Evolutionary conservation across 2,113 vertebrate genomes (phyloP).

Genomic region (Ageneiosus marmoratus): DNA sequence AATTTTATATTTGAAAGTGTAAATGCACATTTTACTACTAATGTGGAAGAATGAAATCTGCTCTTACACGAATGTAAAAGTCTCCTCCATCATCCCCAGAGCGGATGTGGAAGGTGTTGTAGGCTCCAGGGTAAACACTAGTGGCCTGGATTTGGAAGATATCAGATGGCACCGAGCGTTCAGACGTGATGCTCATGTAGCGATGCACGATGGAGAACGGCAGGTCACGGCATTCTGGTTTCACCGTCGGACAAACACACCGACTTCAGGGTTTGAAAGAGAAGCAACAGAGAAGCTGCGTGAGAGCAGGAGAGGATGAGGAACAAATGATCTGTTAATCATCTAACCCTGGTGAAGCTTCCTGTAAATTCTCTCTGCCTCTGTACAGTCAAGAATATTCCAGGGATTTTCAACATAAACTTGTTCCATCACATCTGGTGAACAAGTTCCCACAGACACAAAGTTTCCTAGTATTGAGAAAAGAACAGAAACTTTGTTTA

Average conservation of each 20-base stretch:
- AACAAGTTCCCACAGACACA: not conserved
- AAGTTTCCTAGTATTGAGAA: not conserved
- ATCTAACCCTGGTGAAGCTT: not conserved
- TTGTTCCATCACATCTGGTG: not conserved
- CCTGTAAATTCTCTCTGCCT: not conserved
- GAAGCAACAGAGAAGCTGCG: not conserved
- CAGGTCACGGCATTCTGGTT: conserved; percentile 78
- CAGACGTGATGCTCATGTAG: conserved; percentile 91
- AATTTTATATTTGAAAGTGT: not conserved
- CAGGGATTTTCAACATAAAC: not conserved
- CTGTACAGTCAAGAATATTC: not conserved
- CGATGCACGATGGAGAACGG: conserved; percentile 86
- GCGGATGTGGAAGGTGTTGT: conserved; percentile 90
- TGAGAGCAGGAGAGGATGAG: not conserved
- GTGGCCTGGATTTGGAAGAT: conserved; percentile 93
- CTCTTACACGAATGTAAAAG: conserved; percentile 86
- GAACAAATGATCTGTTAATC: not conserved
- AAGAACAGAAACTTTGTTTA: not conserved
- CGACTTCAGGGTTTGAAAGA: conserved; percentile 68
- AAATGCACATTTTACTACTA: not conserved
- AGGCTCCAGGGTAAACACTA: conserved; percentile 83
- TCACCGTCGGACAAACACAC: conserved; percentile 82
- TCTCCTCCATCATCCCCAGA: conserved; percentile 82
- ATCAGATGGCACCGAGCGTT: conserved; percentile 83
- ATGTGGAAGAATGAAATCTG: not conserved